These are phyloP conservation scores for Heteronetta atricapilla DNA, from an alignment of 2,113 vertebrate genomes.

Conservation along the genomic window DNA sequence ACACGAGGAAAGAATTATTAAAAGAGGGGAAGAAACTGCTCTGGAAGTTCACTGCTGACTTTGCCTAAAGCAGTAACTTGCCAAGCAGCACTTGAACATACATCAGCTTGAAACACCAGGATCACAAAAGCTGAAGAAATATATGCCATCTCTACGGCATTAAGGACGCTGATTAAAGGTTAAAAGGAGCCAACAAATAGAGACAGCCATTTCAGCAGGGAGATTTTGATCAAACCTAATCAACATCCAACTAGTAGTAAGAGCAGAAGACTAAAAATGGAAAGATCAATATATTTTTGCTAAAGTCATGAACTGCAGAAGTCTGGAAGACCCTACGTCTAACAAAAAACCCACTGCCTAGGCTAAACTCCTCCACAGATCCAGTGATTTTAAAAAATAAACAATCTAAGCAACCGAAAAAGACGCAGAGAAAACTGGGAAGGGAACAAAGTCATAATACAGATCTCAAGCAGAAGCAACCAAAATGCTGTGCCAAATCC, in stretches of 20 bases:
- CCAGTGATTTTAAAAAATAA: background rate
- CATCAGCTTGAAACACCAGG: background rate
- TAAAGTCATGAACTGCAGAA: background rate
- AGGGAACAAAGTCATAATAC: background rate
- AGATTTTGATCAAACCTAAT: background rate
- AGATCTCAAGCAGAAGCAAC: background rate
- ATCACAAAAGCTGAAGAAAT: background rate
- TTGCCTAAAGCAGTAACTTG: background rate
- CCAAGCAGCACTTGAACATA: background rate
- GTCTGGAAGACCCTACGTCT: background rate
- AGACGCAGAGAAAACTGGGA: background rate
- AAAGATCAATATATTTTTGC: background rate
- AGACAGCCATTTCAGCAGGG: background rate
- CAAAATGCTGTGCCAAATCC: background rate
- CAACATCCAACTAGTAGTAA: background rate
- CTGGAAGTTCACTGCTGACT: background rate
- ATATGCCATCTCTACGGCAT: background rate
- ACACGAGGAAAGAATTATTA: background rate
- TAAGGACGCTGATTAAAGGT: background rate
- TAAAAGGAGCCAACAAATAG: background rate
- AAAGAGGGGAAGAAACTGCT: background rate
- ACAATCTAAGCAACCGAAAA: background rate
- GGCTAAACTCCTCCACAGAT: background rate
- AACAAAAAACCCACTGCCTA: background rate
- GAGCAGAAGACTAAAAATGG: background rate